Percentiles rank a stretch among this genome's conserved stretches.
Evolutionary conservation across 2,797 vertebrate genomes (phyloP).

Genomic region (Protonibea diacanthus): DNA sequence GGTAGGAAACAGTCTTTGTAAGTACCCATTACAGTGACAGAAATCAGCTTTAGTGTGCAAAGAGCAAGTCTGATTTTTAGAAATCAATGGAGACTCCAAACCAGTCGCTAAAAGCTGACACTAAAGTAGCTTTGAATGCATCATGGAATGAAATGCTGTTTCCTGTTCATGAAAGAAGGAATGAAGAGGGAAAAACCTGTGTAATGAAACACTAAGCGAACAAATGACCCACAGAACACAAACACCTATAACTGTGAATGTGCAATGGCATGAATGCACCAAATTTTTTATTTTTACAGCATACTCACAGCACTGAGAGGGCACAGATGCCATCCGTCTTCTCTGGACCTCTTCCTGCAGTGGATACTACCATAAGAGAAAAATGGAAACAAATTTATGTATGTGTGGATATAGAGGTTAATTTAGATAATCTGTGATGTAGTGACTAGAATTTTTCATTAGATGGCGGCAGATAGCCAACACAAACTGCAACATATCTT

Average conservation of each 20-base stretch:
- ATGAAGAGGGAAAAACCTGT: not conserved
- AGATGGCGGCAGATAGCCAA: conserved; percentile 59
- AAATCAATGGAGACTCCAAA: not conserved
- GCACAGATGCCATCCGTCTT: conserved; percentile 85
- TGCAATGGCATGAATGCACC: not conserved
- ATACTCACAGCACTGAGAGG: conserved; percentile 97
- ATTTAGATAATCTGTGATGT: conserved; percentile 3
- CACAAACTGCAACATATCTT: not conserved
- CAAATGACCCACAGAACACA: not conserved
- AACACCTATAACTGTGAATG: not conserved
- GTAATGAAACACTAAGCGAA: not conserved
- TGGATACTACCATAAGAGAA: conserved; percentile 82
- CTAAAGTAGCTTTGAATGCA: not conserved
- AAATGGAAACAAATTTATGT: not conserved
- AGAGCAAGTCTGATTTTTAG: not conserved
- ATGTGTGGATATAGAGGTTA: no score
- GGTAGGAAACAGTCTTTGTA: not conserved
- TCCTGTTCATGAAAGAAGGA: not conserved
- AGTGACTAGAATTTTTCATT: not conserved
- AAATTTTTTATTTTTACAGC: not conserved
- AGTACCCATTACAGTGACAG: not conserved
- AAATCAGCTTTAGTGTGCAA: conserved; percentile 6
- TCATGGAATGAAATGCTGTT: not conserved
- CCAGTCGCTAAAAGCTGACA: no score
- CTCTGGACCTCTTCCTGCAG: conserved; percentile 87